Conservation (phyloP, 2,888 invertebrate species). For the Drosophila ochracea region DNA sequence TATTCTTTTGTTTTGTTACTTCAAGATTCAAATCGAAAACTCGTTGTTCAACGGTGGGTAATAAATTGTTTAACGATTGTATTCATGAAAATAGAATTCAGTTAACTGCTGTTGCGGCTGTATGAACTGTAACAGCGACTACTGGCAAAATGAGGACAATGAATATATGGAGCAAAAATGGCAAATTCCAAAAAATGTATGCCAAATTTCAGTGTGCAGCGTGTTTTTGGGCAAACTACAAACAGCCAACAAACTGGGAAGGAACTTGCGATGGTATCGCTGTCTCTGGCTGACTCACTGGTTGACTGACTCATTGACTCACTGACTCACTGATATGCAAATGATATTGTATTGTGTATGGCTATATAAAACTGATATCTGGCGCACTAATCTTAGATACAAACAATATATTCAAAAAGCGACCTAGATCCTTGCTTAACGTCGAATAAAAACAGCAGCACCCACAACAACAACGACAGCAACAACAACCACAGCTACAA, state of each 20-base stretch:
- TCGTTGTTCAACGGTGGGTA: background rate
- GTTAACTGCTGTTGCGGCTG: constrained; percentile 4
- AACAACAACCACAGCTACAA: constrained; percentile 59
- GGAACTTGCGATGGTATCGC: constrained; percentile 22
- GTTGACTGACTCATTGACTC: constrained; percentile 28
- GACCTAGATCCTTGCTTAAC: constrained; percentile 75
- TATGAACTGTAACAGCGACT: no score
- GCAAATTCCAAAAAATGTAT: constrained; percentile 9
- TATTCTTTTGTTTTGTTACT: background rate
- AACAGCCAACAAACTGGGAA: constrained; percentile 8
- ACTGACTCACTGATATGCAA: constrained; percentile 62
- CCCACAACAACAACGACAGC: constrained; percentile 63
- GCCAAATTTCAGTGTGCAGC: constrained; percentile 12
- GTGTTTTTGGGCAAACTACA: constrained; percentile 1
- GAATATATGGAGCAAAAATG: constrained; percentile 4
- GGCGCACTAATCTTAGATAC: constrained; percentile 77
- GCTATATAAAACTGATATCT: constrained; percentile 77
- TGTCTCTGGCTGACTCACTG: constrained; percentile 23
- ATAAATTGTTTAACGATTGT: constrained; percentile 18
- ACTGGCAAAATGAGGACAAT: constrained; percentile 1
- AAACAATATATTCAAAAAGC: constrained; percentile 79
- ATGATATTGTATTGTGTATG: constrained; percentile 70
- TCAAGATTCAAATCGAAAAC: constrained; percentile 1
- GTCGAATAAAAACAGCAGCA: constrained; percentile 48
- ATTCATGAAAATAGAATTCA: constrained; percentile 10